Evolutionary conservation across 2,888 invertebrate species (phyloP), one percentile per base, ranked within the genome.

Genomic region (Emmelina monodactyla): DNA sequence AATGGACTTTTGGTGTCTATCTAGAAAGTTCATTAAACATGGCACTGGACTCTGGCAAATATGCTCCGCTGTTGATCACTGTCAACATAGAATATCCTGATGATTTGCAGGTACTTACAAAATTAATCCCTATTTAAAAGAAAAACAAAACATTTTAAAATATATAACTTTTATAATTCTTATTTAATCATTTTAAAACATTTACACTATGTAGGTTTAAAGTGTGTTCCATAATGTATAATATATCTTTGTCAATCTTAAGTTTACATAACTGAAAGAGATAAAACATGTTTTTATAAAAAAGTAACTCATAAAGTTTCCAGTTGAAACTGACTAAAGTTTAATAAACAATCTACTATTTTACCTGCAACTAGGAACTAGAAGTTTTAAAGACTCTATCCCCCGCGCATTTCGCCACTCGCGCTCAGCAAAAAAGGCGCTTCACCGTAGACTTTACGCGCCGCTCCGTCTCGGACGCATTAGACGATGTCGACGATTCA

Each of bases 1-100:
- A 92, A 62, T 86, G 88, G 78, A 81, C 86, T 9, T 80, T 87
- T 34, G 86, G 87, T 34, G 72, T 83, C 0, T 64, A 68, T 35
- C 62, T 93, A 14, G 84, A 86, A 11, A 39, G 67, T 10, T 55
- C 63, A 31, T 64, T 88, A 1, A 62, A 66, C 10, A 85, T 83
- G 55, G 58, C 60, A 10, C 78, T 85, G 42, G 83, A 87, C 46
- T 82, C 81, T 7, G 82, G 83, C 1, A 75, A 82, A 5, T 67
- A 78, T 5, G 83, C 85, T 3, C 82, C 84, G 16, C 81, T 89
- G 41, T 71, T 84, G 6, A 62, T 89, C 40, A 85, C 86, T 3
- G 54, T 87, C n/a, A 65, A 64, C 43, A 75, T 86, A 45, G 68
- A 73, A 14, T 88, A 88, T 41, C 68, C 78, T 1, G 69, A 76